phyloP scores from a whole-genome alignment of 2,888 invertebrate species.

The Eristalis pertinax region DNA sequence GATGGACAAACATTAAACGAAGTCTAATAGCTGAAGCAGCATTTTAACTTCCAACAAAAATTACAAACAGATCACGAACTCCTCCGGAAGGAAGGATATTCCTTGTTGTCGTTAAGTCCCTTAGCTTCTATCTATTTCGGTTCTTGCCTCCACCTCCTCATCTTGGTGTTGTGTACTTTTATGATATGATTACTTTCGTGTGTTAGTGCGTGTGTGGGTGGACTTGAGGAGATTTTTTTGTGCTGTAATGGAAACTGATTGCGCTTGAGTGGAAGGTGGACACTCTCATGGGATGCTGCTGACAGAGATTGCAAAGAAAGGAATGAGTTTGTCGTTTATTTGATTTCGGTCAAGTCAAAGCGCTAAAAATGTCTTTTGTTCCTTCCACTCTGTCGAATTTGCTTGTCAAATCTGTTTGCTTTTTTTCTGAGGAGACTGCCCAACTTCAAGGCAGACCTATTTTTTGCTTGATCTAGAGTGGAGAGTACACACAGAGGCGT shows the following conservation, averaged over 20 bases:
- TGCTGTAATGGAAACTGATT: not conserved
- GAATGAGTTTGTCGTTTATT: not conserved
- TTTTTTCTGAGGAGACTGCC: too few relatives aligned
- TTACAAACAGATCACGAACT: constrained; percentile 59
- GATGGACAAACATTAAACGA: constrained; percentile 47
- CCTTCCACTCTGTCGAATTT: not conserved
- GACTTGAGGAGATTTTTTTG: not conserved
- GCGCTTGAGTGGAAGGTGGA: not conserved
- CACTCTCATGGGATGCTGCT: not conserved
- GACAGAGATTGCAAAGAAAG: not conserved
- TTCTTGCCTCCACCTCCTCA: not conserved
- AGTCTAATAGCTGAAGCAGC: constrained; percentile 64
- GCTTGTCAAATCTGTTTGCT: not conserved
- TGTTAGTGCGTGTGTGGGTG: not conserved
- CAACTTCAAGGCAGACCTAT: too few relatives aligned
- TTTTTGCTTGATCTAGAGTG: too few relatives aligned
- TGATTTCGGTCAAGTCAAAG: not conserved
- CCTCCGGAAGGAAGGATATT: constrained; percentile 42
- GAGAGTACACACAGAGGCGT: too few relatives aligned
- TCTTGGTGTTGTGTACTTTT: not conserved
- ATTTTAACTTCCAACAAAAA: constrained; percentile 58
- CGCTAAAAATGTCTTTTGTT: not conserved
- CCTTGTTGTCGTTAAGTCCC: not conserved
- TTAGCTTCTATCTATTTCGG: not conserved
- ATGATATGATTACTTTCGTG: constrained; percentile 8